Evolutionary conservation across 2,888 invertebrate genomes (phyloP).

Genomic region (Eilema griseolum): DNA sequence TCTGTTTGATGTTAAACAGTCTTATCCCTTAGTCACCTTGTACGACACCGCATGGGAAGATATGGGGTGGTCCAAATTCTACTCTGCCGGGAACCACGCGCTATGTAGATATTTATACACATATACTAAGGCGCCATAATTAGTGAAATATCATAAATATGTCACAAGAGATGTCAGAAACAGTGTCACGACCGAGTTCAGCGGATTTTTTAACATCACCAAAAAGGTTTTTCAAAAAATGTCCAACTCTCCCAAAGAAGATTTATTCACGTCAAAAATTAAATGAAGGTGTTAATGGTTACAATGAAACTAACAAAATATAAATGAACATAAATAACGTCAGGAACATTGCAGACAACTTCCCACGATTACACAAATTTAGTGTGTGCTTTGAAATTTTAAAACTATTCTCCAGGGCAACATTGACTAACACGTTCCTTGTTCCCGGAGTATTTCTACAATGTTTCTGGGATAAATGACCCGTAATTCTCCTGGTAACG

Average conservation of each 20-base stretch:
- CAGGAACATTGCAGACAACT: not conserved
- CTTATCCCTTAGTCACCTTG: no score
- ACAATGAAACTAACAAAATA: not conserved
- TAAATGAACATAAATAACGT: not conserved
- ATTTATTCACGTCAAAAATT: not conserved
- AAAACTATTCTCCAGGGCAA: conserved; percentile 2
- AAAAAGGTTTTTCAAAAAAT: not conserved
- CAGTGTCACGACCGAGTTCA: no score
- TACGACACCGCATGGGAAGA: no score
- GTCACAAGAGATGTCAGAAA: no score
- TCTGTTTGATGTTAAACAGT: no score
- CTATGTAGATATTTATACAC: no score
- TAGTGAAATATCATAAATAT: no score
- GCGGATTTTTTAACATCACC: no score
- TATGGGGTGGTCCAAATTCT: no score
- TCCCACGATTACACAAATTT: not conserved
- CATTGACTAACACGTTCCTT: not conserved
- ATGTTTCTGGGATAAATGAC: not conserved
- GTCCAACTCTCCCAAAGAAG: not conserved
- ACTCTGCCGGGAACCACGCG: no score
- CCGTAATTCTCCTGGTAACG: not conserved
- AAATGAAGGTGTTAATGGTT: not conserved
- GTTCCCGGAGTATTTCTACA: not conserved
- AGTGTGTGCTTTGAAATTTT: not conserved
- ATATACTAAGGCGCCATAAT: no score